Base-by-base conservation (phyloP, 35 echinoderm and acorn worm species). In the Apostichopus californicus region DNA sequence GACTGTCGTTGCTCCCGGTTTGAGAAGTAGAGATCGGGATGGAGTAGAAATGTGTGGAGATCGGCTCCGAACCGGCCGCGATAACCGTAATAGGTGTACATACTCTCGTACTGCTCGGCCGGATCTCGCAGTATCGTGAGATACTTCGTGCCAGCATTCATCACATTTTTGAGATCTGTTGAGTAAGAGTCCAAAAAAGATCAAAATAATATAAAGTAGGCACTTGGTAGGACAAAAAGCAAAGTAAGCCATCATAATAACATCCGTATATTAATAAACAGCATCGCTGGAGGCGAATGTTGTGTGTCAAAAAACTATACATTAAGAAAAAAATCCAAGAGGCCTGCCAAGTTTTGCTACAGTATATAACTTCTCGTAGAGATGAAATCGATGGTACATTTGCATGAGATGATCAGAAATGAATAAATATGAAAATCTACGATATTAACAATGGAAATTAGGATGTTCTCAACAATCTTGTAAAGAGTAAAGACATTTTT, bases 71-170 rank as follows among this genome's bases (percentile, higher is more conserved):
- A 98, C 5, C 94, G 87, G 0, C 57, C 88, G 5, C 90, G 57
- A 10, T 88, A 93, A 21, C 86, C 77, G 73, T 96, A 99, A 28
- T 99, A 99, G 53, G 80, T 96, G 92, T 93, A 99, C 64, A 96
- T 90, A 58, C 95, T 96, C 75, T 99, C 97, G 90, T 82, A 99
- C 87, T 99, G 97, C 11, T 91, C 92, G 8, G 91, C 95, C 17
- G 97, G 97, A 65, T 99, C 92, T 25, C 97, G 87, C 8, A 99
- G 78, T 57, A 99, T 91, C n/a, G 95, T 96, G 22, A 96, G 89
- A 56, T 96, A 99, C 14, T 96, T 81, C 6, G 97, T 89, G 54
- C 95, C 95, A 18, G 21, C 23, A 9, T 93, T 87, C 93, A 99
- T 95, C 14, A 96, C 73, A 46, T 88, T 85, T 91, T 86, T 65